A percentile compares a stretch with the other conserved stretches of the same genome.
These are phyloP conservation scores for Cataglyphis rosenhaueri DNA, from an alignment of 2,888 invertebrate genomes.

Conservation along the genomic window DNA sequence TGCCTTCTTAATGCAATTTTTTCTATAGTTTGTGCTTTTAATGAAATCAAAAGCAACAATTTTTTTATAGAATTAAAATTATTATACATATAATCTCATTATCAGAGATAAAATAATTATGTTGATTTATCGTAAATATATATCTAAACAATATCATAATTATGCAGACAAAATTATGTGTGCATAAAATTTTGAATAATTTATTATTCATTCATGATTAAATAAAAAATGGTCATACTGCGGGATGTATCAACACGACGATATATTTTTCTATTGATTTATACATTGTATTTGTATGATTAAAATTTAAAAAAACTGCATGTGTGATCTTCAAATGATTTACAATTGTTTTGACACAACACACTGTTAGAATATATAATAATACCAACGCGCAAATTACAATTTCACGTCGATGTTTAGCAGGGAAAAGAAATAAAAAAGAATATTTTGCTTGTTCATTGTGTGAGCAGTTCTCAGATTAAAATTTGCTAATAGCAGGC, in stretches of 20 bases:
- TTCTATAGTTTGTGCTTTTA: neutral
- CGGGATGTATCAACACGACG: neutral
- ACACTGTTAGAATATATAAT: slow-evolving; percentile 17
- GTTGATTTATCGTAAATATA: neutral
- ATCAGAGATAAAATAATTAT: neutral
- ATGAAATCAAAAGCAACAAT: slow-evolving; percentile 35
- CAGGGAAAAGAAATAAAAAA: neutral
- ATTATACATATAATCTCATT: neutral
- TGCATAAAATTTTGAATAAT: neutral
- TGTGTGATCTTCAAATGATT: neutral
- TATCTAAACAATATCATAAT: neutral
- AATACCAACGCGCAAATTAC: neutral
- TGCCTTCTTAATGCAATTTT: slow-evolving; percentile 1
- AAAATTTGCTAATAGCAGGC: no score
- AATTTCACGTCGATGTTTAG: slow-evolving; percentile 28
- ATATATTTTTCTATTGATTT: neutral
- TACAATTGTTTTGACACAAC: neutral
- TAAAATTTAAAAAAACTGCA: slow-evolving; percentile 22
- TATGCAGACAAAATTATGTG: neutral
- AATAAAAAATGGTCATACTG: slow-evolving; percentile 1
- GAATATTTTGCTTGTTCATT: slow-evolving; percentile 10
- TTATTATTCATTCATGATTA: slow-evolving; percentile 2
- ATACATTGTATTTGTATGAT: neutral
- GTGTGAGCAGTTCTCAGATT: no score
- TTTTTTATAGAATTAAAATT: slow-evolving; percentile 4